These are phyloP conservation scores for Thamnophis sirtalis DNA, from an alignment of 2,113 vertebrate genomes.

Conservation along the genomic window DNA sequence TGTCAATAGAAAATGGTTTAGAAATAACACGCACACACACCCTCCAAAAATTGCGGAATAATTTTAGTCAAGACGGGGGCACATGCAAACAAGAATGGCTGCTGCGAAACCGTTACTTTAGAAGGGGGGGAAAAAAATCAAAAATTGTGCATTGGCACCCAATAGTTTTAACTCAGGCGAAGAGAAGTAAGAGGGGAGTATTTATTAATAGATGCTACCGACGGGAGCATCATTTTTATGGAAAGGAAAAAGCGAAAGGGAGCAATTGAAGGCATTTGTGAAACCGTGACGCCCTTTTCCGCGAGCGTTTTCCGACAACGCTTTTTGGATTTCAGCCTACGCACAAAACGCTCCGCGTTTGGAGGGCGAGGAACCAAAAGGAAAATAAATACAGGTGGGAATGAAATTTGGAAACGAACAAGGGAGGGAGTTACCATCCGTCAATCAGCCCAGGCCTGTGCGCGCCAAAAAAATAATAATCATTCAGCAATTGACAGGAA, in stretches of 20 bases:
- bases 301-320: constrained; percentile 49
- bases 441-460: constrained; percentile 58
- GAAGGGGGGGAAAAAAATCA: background rate
- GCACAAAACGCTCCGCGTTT: constrained; percentile 58
- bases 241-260: background rate
- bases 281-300: constrained; percentile 46
- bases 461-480: constrained; percentile 49
- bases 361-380: constrained; percentile 61
- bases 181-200: constrained; percentile 19
- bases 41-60: constrained; percentile 22
- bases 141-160: constrained; percentile 10
- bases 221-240: constrained; percentile 11
- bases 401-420: constrained; percentile 70
- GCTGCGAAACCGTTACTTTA: constrained; percentile 3
- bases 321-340: constrained; percentile 54
- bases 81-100: constrained; percentile 4
- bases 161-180: constrained; percentile 33
- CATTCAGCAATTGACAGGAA: constrained; percentile 62
- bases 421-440: constrained; percentile 65
- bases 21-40: background rate
- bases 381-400: constrained; percentile 81
- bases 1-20: constrained; percentile 9
- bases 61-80: constrained; percentile 8
- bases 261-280: background rate
- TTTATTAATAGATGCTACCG: constrained; percentile 22